Evolutionary conservation across 2,888 invertebrate genomes (phyloP).

Genomic region (Bedellia somnulentella): DNA sequence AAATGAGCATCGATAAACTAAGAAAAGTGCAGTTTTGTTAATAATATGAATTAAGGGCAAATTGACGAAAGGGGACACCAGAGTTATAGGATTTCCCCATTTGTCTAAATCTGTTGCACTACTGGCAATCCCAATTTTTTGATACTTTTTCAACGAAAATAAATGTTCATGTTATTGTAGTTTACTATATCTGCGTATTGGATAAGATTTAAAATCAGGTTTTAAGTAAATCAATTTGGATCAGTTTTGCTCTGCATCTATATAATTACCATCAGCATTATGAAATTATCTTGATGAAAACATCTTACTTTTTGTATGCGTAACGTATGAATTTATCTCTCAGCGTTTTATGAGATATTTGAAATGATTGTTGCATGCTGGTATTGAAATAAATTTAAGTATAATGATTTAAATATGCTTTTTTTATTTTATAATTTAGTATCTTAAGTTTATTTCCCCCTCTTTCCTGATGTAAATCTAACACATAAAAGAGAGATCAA

Average conservation of each 20-base stretch:
- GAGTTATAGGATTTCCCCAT: background rate
- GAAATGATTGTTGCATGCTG: conserved; percentile 47
- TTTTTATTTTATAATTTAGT: conserved; percentile 30
- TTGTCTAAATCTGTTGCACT: conserved; percentile 10
- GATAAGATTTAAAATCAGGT: conserved; percentile 54
- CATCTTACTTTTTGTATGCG: conserved; percentile 37
- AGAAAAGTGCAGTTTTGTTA: no score
- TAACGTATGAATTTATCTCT: conserved; percentile 50
- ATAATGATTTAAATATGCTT: conserved; percentile 38
- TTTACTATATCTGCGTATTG: conserved; percentile 45
- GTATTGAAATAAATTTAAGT: conserved; percentile 56
- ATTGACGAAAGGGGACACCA: background rate
- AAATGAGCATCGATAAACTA: no score
- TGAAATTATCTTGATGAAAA: conserved; percentile 39
- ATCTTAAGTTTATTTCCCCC: background rate
- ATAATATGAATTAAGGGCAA: conserved; percentile 48
- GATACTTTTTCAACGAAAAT: conserved; percentile 53
- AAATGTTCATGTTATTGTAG: conserved; percentile 42
- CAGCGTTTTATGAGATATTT: conserved; percentile 37
- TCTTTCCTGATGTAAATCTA: no score
- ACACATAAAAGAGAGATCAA: no score
- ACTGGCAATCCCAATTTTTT: conserved; percentile 46
- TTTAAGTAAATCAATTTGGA: conserved; percentile 55
- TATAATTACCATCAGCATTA: conserved; percentile 36
- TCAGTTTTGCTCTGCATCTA: conserved; percentile 49